These are phyloP conservation scores for Anabas testudineus DNA, from an alignment of 2,797 vertebrate species.

Conservation along the genomic window DNA sequence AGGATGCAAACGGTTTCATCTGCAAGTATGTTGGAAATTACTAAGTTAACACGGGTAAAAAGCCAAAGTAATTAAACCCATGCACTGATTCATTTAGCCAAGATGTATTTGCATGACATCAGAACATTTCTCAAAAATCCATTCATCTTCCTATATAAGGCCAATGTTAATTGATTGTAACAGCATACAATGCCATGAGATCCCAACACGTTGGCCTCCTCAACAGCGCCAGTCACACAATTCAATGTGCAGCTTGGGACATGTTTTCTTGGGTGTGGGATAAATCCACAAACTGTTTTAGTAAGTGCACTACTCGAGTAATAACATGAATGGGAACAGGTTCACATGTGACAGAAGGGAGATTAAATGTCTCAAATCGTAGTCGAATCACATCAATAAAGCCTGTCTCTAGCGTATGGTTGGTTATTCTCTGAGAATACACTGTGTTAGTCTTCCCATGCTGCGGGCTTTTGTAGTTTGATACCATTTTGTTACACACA, in stretches of 20 bases:
- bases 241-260: not conserved
- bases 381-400: conserved; percentile 35
- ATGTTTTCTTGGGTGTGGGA: not conserved
- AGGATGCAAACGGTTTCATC: conserved; percentile 52
- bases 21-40: conserved; percentile 24
- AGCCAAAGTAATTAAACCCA: conserved; percentile 4
- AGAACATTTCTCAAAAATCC: not conserved
- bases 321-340: conserved; percentile 9
- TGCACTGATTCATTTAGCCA: too few relatives aligned
- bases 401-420: conserved; percentile 29
- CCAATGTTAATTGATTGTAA: not conserved
- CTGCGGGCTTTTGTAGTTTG: conserved; percentile 27
- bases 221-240: not conserved
- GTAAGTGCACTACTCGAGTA: not conserved
- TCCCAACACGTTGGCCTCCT: not conserved
- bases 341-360: conserved; percentile 45
- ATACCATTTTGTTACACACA: conserved; percentile 44
- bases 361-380: conserved; percentile 47
- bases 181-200: not conserved
- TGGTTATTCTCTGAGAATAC: conserved; percentile 32
- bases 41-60: conserved; percentile 1
- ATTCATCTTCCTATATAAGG: not conserved
- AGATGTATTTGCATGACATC: not conserved
- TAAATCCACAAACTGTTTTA: not conserved
- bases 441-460: conserved; percentile 22